Percentiles rank a stretch among this genome's conserved stretches.
These are phyloP conservation scores for Virgularia gustaviana DNA, from an alignment of 92 coral and sea anemone genomes.

Conservation along the genomic window DNA sequence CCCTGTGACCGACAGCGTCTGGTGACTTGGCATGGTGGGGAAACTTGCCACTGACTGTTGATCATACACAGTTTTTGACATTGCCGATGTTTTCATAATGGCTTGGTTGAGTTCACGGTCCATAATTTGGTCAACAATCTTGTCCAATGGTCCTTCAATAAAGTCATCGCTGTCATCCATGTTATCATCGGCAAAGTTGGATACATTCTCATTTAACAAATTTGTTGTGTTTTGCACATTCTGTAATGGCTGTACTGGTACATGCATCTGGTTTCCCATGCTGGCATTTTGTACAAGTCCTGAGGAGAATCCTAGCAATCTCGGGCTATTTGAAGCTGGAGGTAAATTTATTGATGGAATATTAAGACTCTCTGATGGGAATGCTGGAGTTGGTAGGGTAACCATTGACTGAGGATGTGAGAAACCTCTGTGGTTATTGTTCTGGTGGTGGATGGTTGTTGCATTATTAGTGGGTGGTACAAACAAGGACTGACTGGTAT, in stretches of 20 bases:
- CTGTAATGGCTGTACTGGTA: conserved; percentile 21
- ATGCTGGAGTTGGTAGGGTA: conserved; percentile 67
- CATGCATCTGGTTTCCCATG: not conserved
- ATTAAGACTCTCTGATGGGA: conserved; percentile 91
- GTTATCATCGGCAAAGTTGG: conserved; percentile 49
- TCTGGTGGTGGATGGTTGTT: too few relatives aligned
- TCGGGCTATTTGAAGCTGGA: conserved; percentile 49
- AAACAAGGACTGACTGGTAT: conserved; percentile 36
- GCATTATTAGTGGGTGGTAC: conserved; percentile 60
- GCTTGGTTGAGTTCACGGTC: conserved; percentile 64
- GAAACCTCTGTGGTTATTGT: conserved; percentile 59
- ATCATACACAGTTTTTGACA: conserved; percentile 41
- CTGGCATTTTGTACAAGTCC: conserved; percentile 28
- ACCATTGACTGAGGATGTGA: conserved; percentile 42
- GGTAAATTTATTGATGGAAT: conserved; percentile 81
- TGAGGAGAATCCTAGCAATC: conserved; percentile 39
- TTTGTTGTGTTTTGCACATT: conserved; percentile 31
- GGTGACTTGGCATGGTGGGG: not conserved
- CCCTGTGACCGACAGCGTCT: not conserved
- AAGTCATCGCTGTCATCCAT: conserved; percentile 70
- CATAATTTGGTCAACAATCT: conserved; percentile 88
- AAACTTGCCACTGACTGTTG: conserved; percentile 23
- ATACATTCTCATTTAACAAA: conserved; percentile 51
- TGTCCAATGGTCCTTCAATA: conserved; percentile 52
- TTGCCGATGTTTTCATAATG: conserved; percentile 30